phyloP scores from a whole-genome alignment of 2,797 vertebrate species.

The Hephaestus fuliginosus region DNA sequence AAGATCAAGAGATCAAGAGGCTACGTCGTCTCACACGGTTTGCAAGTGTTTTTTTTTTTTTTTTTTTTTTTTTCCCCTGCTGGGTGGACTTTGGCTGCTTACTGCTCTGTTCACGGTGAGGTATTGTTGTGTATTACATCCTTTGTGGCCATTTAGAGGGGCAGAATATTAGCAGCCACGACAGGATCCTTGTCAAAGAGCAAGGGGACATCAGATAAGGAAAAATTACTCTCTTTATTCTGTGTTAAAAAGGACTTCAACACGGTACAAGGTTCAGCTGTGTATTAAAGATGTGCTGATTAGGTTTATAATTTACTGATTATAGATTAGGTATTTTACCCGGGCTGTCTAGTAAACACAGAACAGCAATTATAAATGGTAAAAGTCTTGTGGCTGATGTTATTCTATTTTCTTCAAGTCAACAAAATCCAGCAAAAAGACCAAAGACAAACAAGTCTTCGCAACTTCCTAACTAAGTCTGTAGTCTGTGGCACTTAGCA shows the following conservation, averaged over 20 bases:
- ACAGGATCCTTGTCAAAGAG: conserved; percentile 30
- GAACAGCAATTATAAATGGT: neutral
- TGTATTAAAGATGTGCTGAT: neutral
- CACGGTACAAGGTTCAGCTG: neutral
- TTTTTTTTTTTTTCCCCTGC: neutral
- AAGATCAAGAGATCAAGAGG: conserved; percentile 51
- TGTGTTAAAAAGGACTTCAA: neutral
- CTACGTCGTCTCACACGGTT: conserved; percentile 3
- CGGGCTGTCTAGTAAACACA: neutral
- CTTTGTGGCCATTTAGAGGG: conserved; percentile 29
- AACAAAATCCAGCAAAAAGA: neutral
- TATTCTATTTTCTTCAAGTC: neutral
- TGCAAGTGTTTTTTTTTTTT: conserved; percentile 27
- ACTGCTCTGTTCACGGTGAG: conserved; percentile 19
- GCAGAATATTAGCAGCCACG: conserved; percentile 14
- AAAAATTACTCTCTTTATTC: neutral
- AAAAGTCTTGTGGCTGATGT: neutral
- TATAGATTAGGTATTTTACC: neutral
- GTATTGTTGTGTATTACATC: conserved; percentile 26
- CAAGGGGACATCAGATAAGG: conserved; percentile 22
- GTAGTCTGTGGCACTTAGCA: neutral
- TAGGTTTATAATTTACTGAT: neutral
- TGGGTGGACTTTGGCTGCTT: conserved; percentile 45
- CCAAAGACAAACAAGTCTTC: neutral
- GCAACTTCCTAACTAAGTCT: neutral